Base-by-base conservation (phyloP, 2,888 invertebrate species). In the Stenoptilia bipunctidactyla region DNA sequence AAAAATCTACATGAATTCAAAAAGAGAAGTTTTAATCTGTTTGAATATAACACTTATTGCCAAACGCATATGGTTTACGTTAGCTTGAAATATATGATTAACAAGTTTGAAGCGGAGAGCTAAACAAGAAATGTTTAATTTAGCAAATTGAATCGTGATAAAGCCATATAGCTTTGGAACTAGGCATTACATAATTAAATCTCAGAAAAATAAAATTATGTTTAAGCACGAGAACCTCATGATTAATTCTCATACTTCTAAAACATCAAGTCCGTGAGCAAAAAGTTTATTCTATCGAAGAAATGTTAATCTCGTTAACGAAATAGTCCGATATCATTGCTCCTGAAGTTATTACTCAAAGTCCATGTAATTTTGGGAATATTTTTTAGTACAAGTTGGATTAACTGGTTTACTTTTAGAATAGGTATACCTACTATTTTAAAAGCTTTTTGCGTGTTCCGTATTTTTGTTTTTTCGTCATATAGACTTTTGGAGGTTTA, bases 71-170 rank as follows among this genome's bases (percentile, higher is more conserved):
- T 3, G 30, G 30, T 12, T 4, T 10, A 30, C 3, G 10, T 30
- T 30, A 34, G 15, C 15, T 33, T 15, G 34, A 33, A 37, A 30
- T 30, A 20, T 5, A 20, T 20, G 3, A 30, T 30, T 30, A 30
- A 12, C 30, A 30, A 30, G 30, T 30, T 30, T 30, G 30, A 30
- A 30, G n/a, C 30, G 45, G 42, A 52, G 56, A 58, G 48, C 55
- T 56, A 46, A 48, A 45, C 53, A 57, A 62, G 58, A 63, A 66
- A 64, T 65, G 58, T 70, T 72, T 69, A 66, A 73, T 71, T 69
- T 69, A 56, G 65, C 54, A 58, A 56, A 73, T 67, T 67, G 62
- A 59, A 52, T 64, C 65, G 66, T 67, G 69, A 66, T 56, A 56
- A 64, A 63, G 64, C 52, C 52, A 57, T 56, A 53, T 58, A 44